Conservation (phyloP, 1,140 invertebrate species). For the Caenorhabditis latens region DNA sequence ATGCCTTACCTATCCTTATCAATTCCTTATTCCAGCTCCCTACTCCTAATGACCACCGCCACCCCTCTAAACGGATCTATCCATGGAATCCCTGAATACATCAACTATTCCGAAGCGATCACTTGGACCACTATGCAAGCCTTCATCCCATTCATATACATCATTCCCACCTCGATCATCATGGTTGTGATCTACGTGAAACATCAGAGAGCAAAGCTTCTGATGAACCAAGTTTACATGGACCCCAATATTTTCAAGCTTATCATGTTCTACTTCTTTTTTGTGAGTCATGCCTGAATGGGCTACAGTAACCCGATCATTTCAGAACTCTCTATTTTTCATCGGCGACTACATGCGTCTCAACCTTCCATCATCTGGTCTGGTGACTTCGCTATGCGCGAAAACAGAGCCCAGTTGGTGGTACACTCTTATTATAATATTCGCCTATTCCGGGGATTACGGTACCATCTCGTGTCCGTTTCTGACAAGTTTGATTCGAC, state of each 20-base stretch:
- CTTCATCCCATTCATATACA: background rate
- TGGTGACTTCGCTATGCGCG: background rate
- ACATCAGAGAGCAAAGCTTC: background rate
- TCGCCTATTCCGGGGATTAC: background rate
- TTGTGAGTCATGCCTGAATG: background rate
- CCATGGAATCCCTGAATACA: conserved; percentile 1
- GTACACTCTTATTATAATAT: background rate
- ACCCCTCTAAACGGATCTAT: background rate
- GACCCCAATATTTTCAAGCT: background rate
- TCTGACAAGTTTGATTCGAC: background rate
- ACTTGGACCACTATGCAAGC: background rate
- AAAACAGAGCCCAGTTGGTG: conserved; percentile 4
- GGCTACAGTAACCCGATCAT: background rate
- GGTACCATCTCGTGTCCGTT: conserved; percentile 1
- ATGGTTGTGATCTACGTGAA: background rate
- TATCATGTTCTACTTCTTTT: background rate
- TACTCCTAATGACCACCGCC: background rate
- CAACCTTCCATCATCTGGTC: background rate
- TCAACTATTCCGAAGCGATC: background rate
- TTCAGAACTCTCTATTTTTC: background rate
- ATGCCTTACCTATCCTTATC: background rate
- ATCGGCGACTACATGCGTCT: conserved; percentile 2
- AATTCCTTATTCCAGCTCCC: too few species aligned
- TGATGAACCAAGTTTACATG: background rate
- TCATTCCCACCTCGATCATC: background rate